Conservation (phyloP, 2,888 invertebrate genomes). For the Parnassius glacialis region DNA sequence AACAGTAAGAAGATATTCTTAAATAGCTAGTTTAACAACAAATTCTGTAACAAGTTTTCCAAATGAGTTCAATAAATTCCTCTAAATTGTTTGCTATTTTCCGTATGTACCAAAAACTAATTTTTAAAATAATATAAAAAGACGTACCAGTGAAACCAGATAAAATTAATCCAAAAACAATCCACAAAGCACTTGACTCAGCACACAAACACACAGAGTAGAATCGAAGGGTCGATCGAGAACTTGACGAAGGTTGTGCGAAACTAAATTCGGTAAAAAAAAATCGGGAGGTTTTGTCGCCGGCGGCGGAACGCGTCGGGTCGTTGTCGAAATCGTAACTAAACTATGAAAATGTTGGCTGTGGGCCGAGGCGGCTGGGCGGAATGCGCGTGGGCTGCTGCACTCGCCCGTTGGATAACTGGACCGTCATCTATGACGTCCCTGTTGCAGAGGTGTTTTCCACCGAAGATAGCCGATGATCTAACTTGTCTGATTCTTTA, state of each 20-base stretch:
- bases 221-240: conserved; percentile 50
- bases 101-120: background rate
- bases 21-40: too few species aligned
- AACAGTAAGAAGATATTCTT: too few species aligned
- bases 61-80: background rate
- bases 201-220: conserved; percentile 57
- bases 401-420: conserved; percentile 68
- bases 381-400: conserved; percentile 73
- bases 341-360: conserved; percentile 79
- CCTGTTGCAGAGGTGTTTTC: conserved; percentile 78
- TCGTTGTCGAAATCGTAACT: conserved; percentile 82
- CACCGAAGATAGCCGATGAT: conserved; percentile 41
- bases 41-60: too few species aligned
- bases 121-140: conserved; percentile 21
- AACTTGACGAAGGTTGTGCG: conserved; percentile 63
- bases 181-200: conserved; percentile 49
- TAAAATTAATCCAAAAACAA: conserved; percentile 58
- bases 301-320: conserved; percentile 81
- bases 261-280: conserved; percentile 68
- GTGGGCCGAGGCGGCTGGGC: conserved; percentile 69
- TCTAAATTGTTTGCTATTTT: background rate
- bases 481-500: conserved; percentile 35
- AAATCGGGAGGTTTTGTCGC: conserved; percentile 66
- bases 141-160: conserved; percentile 25
- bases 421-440: conserved; percentile 62